These are phyloP conservation scores for Drosophila quadrilineata DNA, from an alignment of 1,140 invertebrate species.

Conservation along the genomic window DNA sequence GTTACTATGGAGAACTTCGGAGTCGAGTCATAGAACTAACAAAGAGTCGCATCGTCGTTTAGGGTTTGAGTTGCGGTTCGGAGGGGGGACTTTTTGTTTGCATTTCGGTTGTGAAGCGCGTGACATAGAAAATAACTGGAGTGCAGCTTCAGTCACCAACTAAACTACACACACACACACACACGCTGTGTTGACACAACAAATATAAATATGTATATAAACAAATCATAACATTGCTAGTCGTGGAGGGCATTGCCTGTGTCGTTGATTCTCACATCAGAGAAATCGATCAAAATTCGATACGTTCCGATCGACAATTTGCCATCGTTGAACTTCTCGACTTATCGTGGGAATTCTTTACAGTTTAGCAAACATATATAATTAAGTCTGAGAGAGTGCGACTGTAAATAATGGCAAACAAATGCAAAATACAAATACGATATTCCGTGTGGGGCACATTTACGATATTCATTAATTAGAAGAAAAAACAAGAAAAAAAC, in stretches of 20 bases:
- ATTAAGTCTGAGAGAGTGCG: too few species aligned
- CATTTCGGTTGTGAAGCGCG: slow-evolving; percentile 52
- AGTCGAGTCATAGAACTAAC: slow-evolving; percentile 14
- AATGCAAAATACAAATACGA: too few species aligned
- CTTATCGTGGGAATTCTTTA: slow-evolving; percentile 60
- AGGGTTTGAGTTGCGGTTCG: too few species aligned
- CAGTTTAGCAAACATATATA: slow-evolving; percentile 53
- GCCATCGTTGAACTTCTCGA: slow-evolving; percentile 17
- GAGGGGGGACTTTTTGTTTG: slow-evolving; percentile 21
- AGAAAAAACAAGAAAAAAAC: too few species aligned
- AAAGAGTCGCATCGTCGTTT: neutral
- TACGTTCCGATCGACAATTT: slow-evolving; percentile 8
- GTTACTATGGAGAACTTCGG: too few species aligned
- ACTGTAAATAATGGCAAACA: slow-evolving; percentile 72
- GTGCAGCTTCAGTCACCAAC: slow-evolving; percentile 38
- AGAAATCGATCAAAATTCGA: slow-evolving; percentile 23
- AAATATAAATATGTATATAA: too few species aligned
- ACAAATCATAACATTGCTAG: slow-evolving; percentile 2
- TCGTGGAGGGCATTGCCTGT: slow-evolving; percentile 32
- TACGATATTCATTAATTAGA: too few species aligned
- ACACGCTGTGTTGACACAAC: slow-evolving; percentile 28
- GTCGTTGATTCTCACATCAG: neutral
- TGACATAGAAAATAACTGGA: slow-evolving; percentile 57
- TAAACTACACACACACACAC: slow-evolving; percentile 8
- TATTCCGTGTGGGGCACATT: too few species aligned